phyloP scores from a whole-genome alignment of 2,113 vertebrate species.

The Lagopus muta region DNA sequence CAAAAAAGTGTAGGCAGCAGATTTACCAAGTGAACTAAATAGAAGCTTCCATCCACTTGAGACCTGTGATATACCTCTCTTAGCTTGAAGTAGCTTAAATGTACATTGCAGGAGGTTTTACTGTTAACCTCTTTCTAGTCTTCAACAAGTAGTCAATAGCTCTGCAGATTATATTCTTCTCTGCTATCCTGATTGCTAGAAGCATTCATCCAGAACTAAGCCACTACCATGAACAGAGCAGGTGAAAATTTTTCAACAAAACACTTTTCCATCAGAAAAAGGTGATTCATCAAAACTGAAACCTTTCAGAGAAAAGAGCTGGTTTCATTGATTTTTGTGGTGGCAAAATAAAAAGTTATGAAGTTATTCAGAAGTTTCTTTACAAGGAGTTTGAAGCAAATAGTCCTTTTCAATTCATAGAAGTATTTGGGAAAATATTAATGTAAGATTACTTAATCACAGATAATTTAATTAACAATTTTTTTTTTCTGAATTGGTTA shows the following conservation, averaged over 20 bases:
- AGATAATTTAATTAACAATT: neutral
- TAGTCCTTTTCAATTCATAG: neutral
- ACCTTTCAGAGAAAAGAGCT: slow-evolving; percentile 4
- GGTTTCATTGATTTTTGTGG: neutral
- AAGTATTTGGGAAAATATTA: neutral
- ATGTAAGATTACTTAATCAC: neutral
- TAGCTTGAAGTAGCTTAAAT: slow-evolving; percentile 9
- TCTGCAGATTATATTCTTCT: slow-evolving; percentile 51
- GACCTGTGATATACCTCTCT: slow-evolving; percentile 24
- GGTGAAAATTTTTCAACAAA: slow-evolving; percentile 34
- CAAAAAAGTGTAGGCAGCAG: neutral
- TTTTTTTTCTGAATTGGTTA: neutral
- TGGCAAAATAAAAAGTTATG: neutral
- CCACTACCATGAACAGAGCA: slow-evolving; percentile 39
- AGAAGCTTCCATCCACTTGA: slow-evolving; percentile 22
- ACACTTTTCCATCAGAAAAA: slow-evolving; percentile 33
- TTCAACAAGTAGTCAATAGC: slow-evolving; percentile 63
- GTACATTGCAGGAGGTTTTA: slow-evolving; percentile 55
- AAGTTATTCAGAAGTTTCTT: neutral
- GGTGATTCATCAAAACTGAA: slow-evolving; percentile 27
- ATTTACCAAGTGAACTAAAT: neutral
- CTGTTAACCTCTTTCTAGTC: slow-evolving; percentile 42
- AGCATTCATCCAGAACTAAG: slow-evolving; percentile 52
- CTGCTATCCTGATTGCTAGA: slow-evolving; percentile 40
- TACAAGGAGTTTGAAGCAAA: neutral